A percentile compares a stretch with the other conserved stretches of the same genome.
These are phyloP conservation scores for Acipenser oxyrinchus DNA, from an alignment of 2,797 vertebrate species.

Conservation along the genomic window DNA sequence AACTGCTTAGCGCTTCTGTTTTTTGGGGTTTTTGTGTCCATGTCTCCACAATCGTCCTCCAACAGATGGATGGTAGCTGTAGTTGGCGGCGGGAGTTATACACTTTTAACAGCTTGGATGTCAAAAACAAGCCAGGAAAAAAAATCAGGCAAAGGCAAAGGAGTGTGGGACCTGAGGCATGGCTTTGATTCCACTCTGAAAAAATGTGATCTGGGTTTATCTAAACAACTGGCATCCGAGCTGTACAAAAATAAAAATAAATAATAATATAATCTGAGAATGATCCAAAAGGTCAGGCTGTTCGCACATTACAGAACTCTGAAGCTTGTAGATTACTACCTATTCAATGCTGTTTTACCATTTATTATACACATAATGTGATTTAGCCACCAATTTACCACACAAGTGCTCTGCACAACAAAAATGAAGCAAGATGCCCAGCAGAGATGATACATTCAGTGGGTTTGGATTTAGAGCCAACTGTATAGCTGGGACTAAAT, in stretches of 20 bases:
- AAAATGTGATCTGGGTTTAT: conserved; percentile 31
- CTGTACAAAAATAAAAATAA: not conserved
- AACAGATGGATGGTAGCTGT: conserved; percentile 81
- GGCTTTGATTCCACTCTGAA: conserved; percentile 37
- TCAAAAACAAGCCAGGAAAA: conserved; percentile 37
- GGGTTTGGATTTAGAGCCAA: no score
- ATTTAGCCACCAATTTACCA: no score
- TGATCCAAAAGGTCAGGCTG: conserved; percentile 8
- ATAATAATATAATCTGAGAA: not conserved
- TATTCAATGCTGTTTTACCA: no score
- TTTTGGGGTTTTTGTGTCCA: conserved; percentile 39
- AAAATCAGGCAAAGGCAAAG: conserved; percentile 36
- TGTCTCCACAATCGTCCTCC: conserved; percentile 70
- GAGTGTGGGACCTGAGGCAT: conserved; percentile 33
- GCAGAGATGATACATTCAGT: no score
- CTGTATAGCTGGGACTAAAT: no score
- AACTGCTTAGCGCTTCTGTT: conserved; percentile 42
- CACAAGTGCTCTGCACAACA: no score
- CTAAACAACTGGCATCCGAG: conserved; percentile 26
- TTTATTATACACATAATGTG: no score
- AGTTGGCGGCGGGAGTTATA: conserved; percentile 57
- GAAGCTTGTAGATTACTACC: no score
- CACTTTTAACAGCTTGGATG: conserved; percentile 49
- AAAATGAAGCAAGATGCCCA: no score
- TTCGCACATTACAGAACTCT: not conserved